Base-by-base conservation (phyloP, 2,113 vertebrate species). In the Albula goreensis region DNA sequence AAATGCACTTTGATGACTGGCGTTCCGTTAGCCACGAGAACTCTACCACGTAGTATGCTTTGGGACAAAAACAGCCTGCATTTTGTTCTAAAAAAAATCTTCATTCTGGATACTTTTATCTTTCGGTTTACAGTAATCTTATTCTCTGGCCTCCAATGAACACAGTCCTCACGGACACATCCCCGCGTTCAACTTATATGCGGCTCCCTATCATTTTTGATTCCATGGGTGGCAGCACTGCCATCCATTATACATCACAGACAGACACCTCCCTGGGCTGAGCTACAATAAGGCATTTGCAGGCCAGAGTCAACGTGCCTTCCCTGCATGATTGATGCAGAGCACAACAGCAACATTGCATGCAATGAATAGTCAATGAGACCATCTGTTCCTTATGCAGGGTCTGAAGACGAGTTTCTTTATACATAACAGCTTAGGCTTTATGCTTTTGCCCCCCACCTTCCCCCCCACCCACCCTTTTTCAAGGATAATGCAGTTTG, bases 331-430 rank as follows among this genome's bases (percentile, higher is more conserved):
- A 60, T 63, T 63, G 11, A 83, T 83, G 10, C 49, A 50, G 82
- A 63, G 82, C 82, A 83, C 60, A 56, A 83, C 15, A 49, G 82
- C 57, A 41, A 80, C 79, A 51, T 50, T 50, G 79, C 79, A 80
- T 50, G 48, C 48, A 8, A 80, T 80, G 50, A 80, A 80, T 80
- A 80, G 50, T 80, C 79, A 80, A 80, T 80, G 79, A 80, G 48
- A 22, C 48, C 79, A 80, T 50, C 50, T 51, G 48, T 6, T 51
- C 22, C 48, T 80, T 41, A 15, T 50, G 49, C 41, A 13, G 50
- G 48, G 51, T 80, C 5, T 17, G 48, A 80, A 50, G 41, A 50
- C 13, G 19, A 80, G 79, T 48, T 51, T 80, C 50, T 50, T 0
- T 50, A 80, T 80, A 25, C 70, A 51, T 80, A 50, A 80, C 8